phyloP scores from a whole-genome alignment of 2,888 invertebrate species.

The Ischnus inquisitorius region DNA sequence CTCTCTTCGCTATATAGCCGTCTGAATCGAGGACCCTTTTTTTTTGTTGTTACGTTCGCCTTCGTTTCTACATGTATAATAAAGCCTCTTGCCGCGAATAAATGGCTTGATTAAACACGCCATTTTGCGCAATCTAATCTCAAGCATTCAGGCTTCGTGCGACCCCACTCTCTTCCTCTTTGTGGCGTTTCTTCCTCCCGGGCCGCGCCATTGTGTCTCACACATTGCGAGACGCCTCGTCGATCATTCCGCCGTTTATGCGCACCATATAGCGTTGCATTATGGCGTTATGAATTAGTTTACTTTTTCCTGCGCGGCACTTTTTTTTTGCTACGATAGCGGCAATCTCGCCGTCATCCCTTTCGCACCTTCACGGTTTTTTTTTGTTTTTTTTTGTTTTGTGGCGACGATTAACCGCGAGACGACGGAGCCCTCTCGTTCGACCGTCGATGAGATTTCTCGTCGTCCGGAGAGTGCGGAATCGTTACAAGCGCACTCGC shows the following conservation, averaged over 20 bases:
- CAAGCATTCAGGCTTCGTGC: conserved; percentile 67
- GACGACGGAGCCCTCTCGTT: conserved; percentile 41
- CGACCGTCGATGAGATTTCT: conserved; percentile 42
- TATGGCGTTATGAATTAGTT: conserved; percentile 62
- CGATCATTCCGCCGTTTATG: conserved; percentile 71
- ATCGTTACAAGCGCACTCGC: conserved; percentile 8
- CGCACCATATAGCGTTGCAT: conserved; percentile 42
- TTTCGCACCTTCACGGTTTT: not conserved
- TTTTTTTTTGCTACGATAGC: not conserved
- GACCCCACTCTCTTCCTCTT: conserved; percentile 57
- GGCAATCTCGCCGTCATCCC: conserved; percentile 8
- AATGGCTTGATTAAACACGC: conserved; percentile 82
- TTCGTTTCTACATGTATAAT: conserved; percentile 18
- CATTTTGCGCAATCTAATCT: conserved; percentile 81
- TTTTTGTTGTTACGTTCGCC: conserved; percentile 28
- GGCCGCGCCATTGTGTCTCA: conserved; percentile 71
- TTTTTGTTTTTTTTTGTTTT: not conserved
- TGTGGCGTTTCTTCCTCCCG: conserved; percentile 20
- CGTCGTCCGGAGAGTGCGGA: conserved; percentile 1
- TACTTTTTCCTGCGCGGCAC: not conserved
- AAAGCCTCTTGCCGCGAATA: conserved; percentile 75
- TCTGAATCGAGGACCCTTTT: conserved; percentile 28
- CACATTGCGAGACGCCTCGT: conserved; percentile 72
- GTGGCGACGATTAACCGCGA: conserved; percentile 39
- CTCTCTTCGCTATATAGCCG: not conserved